Evolutionary conservation across 2,113 vertebrate species (phyloP), one percentile per base, ranked within the genome.

Genomic region (Reinhardtius hippoglossoides): DNA sequence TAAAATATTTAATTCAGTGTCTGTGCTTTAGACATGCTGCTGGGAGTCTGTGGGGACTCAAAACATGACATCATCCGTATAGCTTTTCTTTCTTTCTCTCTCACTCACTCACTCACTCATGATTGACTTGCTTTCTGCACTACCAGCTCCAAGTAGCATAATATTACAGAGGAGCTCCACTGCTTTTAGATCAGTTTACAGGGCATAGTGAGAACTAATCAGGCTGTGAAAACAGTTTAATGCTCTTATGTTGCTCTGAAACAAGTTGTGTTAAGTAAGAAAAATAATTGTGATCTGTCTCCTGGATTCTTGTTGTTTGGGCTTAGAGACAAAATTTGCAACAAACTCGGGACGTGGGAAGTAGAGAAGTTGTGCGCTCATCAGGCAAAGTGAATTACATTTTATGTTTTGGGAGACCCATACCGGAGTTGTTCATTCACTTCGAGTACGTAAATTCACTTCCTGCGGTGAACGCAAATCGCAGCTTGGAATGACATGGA

Each of bases 1-100:
- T 86, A 88, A 91, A 88, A 90, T 86, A 89, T 91, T 85, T 89
- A 90, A 82, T 67, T 86, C 37, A 1, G 76, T 68, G 74, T 87
- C 76, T 65, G 57, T 66, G 74, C 66, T 65, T 78, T 57, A 68
- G 66, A 76, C 21, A 42, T 50, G 72, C 67, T 60, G 68, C 59
- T 44, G 78, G 73, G 76, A 74, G 52, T 67, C 77, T 74, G 60
- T 24, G 55, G 55, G 60, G 66, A 68, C 62, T 79, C 40, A 16
- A 61, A 37, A 59, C 50, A 69, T 48, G 52, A 76, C 58, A 83
- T 46, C 46, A 62, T 40, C 57, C 60, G 31, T 73, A 18, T 31
- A 31, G 31, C 31, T 16, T 67, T 37, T 61, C n/a, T 59, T 65
- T 63, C 61, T 60, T n/a, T 55, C 13, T 23, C 23, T 1, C 23